A percentile compares a stretch with the other conserved stretches of the same genome.
Conservation (phyloP, 2,797 vertebrate genomes). For the Enteromius treurensis region DNA sequence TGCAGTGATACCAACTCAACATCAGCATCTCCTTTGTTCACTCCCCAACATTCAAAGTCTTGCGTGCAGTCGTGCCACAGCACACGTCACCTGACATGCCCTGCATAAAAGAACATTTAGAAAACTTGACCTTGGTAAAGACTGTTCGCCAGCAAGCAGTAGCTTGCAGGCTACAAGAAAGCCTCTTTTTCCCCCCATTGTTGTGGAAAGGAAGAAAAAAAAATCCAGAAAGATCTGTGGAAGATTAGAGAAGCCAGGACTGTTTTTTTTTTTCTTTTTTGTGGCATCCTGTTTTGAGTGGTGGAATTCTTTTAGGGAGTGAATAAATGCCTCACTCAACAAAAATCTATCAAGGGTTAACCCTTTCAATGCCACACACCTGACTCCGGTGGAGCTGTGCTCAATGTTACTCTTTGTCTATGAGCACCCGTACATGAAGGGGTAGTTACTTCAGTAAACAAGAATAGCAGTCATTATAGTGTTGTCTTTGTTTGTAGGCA, state of each 20-base stretch:
- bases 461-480: background rate
- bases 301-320: slow-evolving; percentile 79
- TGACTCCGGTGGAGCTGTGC: background rate
- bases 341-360: slow-evolving; percentile 57
- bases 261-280: slow-evolving; percentile 72
- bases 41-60: background rate
- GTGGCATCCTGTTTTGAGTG: slow-evolving; percentile 83
- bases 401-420: slow-evolving; percentile 46
- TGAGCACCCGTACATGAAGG: slow-evolving; percentile 25
- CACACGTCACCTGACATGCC: slow-evolving; percentile 29
- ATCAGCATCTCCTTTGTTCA: slow-evolving; percentile 3
- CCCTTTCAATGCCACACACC: slow-evolving; percentile 43
- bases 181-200: slow-evolving; percentile 70
- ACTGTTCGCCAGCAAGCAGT: slow-evolving; percentile 58
- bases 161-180: slow-evolving; percentile 67
- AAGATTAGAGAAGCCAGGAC: slow-evolving; percentile 78
- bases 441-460: background rate
- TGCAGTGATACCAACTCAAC: background rate
- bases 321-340: slow-evolving; percentile 72
- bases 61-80: background rate
- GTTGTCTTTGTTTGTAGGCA: background rate
- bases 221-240: slow-evolving; percentile 76
- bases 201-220: slow-evolving; percentile 67
- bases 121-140: slow-evolving; percentile 45
- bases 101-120: slow-evolving; percentile 32